These are phyloP conservation scores for Thymallus thymallus DNA, from an alignment of 2,113 vertebrate genomes.

Conservation along the genomic window DNA sequence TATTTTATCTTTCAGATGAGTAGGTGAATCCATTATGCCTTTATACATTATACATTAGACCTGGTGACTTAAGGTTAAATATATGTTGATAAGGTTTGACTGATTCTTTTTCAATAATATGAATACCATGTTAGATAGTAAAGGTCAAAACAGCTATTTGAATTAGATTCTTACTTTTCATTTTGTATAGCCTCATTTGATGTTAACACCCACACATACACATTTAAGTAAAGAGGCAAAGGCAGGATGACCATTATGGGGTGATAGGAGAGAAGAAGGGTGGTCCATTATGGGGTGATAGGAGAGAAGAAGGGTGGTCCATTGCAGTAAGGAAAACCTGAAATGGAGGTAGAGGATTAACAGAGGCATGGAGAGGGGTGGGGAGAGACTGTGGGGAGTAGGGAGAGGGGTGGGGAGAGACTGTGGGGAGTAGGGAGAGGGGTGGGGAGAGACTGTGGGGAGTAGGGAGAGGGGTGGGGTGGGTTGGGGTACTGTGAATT, in stretches of 20 bases:
- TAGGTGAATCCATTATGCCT: neutral
- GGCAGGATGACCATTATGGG: neutral
- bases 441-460: slow-evolving; percentile 8
- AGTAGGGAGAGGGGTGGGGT: neutral
- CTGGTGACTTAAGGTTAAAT: neutral
- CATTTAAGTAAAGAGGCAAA: neutral
- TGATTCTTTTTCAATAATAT: too few relatives aligned
- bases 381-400: neutral
- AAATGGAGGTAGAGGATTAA: slow-evolving; percentile 22
- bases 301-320: neutral
- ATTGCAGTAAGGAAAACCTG: neutral
- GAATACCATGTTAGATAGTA: too few relatives aligned
- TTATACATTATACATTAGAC: slow-evolving; percentile 14
- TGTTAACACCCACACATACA: neutral
- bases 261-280: neutral
- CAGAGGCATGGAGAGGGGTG: slow-evolving; percentile 9
- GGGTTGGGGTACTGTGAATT: slow-evolving; percentile 65
- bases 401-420: neutral
- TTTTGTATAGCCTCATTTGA: too few relatives aligned
- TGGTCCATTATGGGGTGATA: neutral
- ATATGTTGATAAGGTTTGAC: too few relatives aligned
- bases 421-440: neutral
- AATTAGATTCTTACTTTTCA: too few relatives aligned
- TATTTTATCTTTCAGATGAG: neutral
- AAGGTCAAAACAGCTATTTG: too few relatives aligned